Percentiles rank a stretch among this genome's conserved stretches.
Conservation (phyloP, 2,797 vertebrate species). For the Lates japonicus region DNA sequence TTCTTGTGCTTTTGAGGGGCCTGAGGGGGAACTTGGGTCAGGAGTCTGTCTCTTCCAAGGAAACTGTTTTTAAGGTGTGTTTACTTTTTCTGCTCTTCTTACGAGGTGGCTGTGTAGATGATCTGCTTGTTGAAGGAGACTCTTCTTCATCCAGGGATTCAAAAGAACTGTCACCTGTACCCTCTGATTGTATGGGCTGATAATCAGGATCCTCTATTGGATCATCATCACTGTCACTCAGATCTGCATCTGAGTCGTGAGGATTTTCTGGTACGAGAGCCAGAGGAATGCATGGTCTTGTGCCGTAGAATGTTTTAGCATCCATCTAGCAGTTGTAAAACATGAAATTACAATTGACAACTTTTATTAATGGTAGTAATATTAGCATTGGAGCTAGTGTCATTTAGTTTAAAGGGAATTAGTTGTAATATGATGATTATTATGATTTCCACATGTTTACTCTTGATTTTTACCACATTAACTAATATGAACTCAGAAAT, state of each 20-base stretch:
- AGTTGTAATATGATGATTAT: too few relatives aligned
- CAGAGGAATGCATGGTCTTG: not conserved
- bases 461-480: too few relatives aligned
- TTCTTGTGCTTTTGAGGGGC: not conserved
- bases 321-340: conserved; percentile 1
- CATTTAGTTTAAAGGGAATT: too few relatives aligned
- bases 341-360: too few relatives aligned
- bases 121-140: not conserved
- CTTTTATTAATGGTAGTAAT: too few relatives aligned
- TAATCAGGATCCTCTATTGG: conserved; percentile 12
- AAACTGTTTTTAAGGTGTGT: conserved; percentile 17
- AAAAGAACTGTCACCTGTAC: not conserved
- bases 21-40: not conserved
- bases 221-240: conserved; percentile 30
- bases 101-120: not conserved
- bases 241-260: conserved; percentile 19
- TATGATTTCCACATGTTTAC: too few relatives aligned
- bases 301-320: conserved; percentile 11
- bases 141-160: conserved; percentile 32
- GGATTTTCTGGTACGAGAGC: conserved; percentile 18
- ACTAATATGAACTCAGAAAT: too few relatives aligned
- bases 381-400: too few relatives aligned
- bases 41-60: not conserved
- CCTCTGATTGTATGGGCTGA: conserved; percentile 18
- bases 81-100: conserved; percentile 31